phyloP scores from a whole-genome alignment of 2,797 vertebrate genomes.

The Channallabes apus region DNA sequence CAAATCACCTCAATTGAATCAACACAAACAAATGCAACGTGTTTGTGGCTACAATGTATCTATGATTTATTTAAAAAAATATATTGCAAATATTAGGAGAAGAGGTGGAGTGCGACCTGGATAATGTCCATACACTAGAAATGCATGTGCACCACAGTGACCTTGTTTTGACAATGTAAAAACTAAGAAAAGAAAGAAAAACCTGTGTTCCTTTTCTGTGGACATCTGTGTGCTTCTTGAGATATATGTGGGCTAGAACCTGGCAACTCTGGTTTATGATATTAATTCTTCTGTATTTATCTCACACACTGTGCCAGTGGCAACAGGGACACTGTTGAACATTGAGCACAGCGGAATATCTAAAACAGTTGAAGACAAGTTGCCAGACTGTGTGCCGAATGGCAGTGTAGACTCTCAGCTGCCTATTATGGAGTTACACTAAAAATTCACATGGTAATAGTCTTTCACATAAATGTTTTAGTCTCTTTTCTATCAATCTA shows the following conservation, averaged over 20 bases:
- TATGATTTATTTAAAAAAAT: background rate
- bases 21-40: background rate
- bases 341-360: background rate
- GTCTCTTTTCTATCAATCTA: too few relatives aligned
- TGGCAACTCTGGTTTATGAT: background rate
- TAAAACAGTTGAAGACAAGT: background rate
- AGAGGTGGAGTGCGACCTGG: background rate
- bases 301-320: background rate
- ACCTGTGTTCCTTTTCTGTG: background rate
- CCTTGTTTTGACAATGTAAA: background rate
- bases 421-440: background rate
- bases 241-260: background rate
- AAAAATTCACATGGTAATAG: background rate
- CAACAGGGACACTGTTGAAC: background rate
- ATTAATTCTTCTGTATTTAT: background rate
- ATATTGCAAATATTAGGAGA: background rate
- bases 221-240: background rate
- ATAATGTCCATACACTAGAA: background rate
- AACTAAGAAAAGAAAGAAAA: background rate
- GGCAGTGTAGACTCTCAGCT: background rate
- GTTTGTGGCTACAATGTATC: background rate
- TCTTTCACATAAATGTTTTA: background rate
- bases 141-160: background rate
- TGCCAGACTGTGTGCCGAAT: background rate
- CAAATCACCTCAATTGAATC: background rate